Conservation (phyloP, 1,140 invertebrate species). For the Megalonaias nervosa region DNA sequence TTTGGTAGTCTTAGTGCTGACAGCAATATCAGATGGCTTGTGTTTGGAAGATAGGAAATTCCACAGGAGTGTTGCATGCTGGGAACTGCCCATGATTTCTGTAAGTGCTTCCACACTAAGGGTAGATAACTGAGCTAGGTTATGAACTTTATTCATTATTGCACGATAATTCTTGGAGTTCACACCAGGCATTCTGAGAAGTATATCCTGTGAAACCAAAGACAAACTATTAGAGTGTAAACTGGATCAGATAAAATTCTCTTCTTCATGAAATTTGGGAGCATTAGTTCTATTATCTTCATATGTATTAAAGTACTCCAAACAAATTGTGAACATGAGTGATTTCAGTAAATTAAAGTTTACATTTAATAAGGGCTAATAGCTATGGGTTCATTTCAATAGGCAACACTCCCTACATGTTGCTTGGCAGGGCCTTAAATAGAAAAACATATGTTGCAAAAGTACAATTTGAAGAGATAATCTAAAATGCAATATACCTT, state of each 20-base stretch:
- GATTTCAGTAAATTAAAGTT: background rate
- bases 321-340: background rate
- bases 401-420: too few relatives aligned
- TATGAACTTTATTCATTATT: constrained; percentile 82
- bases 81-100: constrained; percentile 77
- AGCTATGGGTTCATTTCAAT: too few relatives aligned
- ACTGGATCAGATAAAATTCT: background rate
- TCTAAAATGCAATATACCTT: too few relatives aligned
- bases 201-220: constrained; percentile 80
- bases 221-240: background rate
- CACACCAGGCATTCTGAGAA: constrained; percentile 92
- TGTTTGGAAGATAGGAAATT: constrained; percentile 69
- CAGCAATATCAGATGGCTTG: constrained; percentile 27
- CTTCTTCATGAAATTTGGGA: too few relatives aligned
- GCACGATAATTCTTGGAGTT: constrained; percentile 87
- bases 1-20: constrained; percentile 26
- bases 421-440: too few relatives aligned
- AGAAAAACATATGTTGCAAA: too few relatives aligned
- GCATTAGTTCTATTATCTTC: too few relatives aligned
- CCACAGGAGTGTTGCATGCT: constrained; percentile 69
- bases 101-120: constrained; percentile 75
- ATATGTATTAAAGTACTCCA: background rate
- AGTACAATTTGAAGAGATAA: too few relatives aligned
- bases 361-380: too few relatives aligned
- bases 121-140: constrained; percentile 78